Percentiles rank a stretch among this genome's conserved stretches.
phyloP scores from a whole-genome alignment of 2,888 invertebrate genomes.

The Coenonympha glycerion region DNA sequence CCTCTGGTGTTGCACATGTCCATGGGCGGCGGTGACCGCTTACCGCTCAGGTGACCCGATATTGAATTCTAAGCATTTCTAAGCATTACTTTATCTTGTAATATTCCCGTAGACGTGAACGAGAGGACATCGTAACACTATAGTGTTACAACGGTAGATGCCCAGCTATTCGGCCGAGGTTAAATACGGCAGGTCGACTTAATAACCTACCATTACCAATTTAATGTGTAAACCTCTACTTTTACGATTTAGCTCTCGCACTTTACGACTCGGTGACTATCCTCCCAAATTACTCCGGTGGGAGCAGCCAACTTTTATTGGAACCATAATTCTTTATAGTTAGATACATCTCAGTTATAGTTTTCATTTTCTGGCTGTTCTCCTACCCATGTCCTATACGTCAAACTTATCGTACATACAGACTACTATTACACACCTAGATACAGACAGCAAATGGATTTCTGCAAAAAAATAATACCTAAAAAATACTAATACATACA shows the following conservation, averaged over 20 bases:
- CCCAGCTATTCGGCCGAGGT: constrained; percentile 13
- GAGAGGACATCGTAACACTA: neutral
- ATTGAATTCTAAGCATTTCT: too few species aligned
- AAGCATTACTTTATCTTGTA: too few species aligned
- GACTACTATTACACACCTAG: too few species aligned
- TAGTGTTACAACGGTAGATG: neutral
- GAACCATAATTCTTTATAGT: neutral
- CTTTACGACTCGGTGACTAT: constrained; percentile 5
- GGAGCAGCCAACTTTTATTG: constrained; percentile 1
- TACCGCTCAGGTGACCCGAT: too few species aligned
- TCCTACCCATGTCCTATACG: neutral
- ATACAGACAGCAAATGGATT: too few species aligned
- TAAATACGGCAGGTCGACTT: constrained; percentile 17
- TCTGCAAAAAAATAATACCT: too few species aligned
- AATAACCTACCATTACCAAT: constrained; percentile 6
- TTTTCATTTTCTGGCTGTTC: neutral
- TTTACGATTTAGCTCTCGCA: constrained; percentile 12
- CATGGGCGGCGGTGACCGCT: too few species aligned
- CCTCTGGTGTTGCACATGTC: too few species aligned
- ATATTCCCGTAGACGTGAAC: neutral
- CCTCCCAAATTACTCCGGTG: neutral
- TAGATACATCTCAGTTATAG: neutral
- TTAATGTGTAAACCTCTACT: constrained; percentile 14
- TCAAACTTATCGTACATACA: too few species aligned
- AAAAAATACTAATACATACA: too few species aligned